Evolutionary conservation across 2,888 invertebrate species (phyloP).

Genomic region (Eurois occulta): DNA sequence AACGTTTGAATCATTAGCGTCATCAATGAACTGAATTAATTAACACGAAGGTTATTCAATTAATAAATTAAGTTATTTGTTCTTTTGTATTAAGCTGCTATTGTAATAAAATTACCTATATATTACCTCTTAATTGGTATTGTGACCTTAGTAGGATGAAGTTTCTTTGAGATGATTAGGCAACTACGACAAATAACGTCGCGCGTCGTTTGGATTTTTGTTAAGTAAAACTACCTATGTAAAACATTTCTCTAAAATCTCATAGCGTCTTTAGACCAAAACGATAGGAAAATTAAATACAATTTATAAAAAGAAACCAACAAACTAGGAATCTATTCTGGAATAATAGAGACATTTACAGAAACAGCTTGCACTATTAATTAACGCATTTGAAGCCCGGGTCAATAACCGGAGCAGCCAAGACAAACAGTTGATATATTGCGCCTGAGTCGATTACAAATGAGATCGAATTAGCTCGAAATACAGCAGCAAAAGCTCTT

Average conservation of each 20-base stretch:
- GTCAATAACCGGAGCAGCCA: constrained; percentile 85
- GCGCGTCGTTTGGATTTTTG: background rate
- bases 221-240: background rate
- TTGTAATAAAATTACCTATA: constrained; percentile 14
- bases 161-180: background rate
- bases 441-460: constrained; percentile 77
- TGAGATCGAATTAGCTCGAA: constrained; percentile 84
- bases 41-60: constrained; percentile 16
- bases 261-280: background rate
- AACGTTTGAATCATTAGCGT: constrained; percentile 9
- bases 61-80: constrained; percentile 32
- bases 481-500: constrained; percentile 83
- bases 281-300: background rate
- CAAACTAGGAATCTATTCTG: constrained; percentile 5
- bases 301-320: background rate
- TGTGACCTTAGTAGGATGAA: background rate
- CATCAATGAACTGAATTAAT: constrained; percentile 41
- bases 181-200: background rate
- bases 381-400: constrained; percentile 79
- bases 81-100: constrained; percentile 11
- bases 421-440: constrained; percentile 73
- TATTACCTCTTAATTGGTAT: constrained; percentile 5
- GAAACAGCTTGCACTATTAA: constrained; percentile 84
- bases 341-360: constrained; percentile 80
- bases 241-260: background rate